Conservation (phyloP, 2,113 vertebrate species). For the Ornithorhynchus anatinus region DNA sequence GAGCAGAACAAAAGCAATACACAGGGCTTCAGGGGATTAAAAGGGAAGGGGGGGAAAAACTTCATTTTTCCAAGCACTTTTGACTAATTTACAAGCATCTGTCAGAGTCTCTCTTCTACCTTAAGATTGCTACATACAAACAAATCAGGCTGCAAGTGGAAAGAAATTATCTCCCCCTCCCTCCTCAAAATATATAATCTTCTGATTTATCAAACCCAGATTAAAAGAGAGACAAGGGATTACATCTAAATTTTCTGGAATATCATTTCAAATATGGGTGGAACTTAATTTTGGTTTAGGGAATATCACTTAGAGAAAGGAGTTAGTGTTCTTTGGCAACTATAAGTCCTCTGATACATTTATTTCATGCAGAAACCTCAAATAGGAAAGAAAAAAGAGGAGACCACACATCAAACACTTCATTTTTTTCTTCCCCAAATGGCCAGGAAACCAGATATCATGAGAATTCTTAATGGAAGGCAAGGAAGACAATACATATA, state of each 20-base stretch:
- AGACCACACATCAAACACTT: not conserved
- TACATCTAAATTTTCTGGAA: not conserved
- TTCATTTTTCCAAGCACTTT: not conserved
- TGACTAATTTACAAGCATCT: not conserved
- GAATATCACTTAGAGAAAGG: fast-evolving
- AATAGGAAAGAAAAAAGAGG: not conserved
- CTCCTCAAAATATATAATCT: not conserved
- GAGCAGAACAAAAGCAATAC: not conserved
- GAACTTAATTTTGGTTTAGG: not conserved
- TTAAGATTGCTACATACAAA: not conserved
- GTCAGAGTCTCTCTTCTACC: not conserved
- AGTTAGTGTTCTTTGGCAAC: not conserved
- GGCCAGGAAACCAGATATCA: not conserved
- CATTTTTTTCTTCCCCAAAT: not conserved
- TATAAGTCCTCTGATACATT: not conserved
- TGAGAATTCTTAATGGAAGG: not conserved
- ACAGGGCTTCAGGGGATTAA: not conserved
- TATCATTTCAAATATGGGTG: not conserved
- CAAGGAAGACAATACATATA: fast-evolving
- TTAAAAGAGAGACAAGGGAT: not conserved
- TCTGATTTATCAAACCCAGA: not conserved
- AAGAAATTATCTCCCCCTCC: not conserved
- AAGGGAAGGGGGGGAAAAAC: not conserved
- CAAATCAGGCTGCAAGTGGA: fast-evolving
- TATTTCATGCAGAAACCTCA: not conserved